These are phyloP conservation scores for Cordylochernes scorpioides DNA, from an alignment of 2,888 invertebrate species.

Conservation along the genomic window DNA sequence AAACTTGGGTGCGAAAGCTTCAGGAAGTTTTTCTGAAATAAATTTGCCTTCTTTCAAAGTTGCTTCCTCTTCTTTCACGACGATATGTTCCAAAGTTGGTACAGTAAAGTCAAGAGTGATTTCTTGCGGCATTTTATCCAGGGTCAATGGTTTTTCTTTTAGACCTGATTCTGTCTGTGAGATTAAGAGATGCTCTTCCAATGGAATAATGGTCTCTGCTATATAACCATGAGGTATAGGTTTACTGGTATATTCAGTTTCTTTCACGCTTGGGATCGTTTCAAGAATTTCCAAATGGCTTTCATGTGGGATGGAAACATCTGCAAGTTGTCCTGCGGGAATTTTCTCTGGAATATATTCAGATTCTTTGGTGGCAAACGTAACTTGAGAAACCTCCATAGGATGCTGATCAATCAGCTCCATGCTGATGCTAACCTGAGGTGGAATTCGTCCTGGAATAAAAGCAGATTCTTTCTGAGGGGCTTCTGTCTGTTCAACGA, in stretches of 20 bases:
- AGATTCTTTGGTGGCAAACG: too few relatives aligned
- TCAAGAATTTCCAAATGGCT: conserved; percentile 29
- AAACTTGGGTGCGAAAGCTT: conserved; percentile 5
- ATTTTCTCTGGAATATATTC: conserved; percentile 2
- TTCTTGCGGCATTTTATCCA: conserved; percentile 4
- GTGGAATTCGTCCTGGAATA: conserved; percentile 3
- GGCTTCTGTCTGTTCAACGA: conserved; percentile 2
- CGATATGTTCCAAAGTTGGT: conserved; percentile 9
- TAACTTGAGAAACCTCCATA: too few relatives aligned
- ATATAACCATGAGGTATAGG: too few relatives aligned
- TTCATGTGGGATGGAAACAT: conserved; percentile 1
- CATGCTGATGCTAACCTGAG: conserved; percentile 5
- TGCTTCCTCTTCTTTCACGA: too few relatives aligned
- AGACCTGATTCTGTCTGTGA: conserved; percentile 51
- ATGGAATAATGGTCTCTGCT: conserved; percentile 4
- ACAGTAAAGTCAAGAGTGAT: conserved; percentile 7
- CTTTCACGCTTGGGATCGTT: conserved; percentile 6
- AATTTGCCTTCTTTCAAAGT: conserved; percentile 11
- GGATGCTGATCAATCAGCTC: too few relatives aligned
- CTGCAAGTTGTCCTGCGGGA: not conserved
- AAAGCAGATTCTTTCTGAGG: conserved; percentile 4
- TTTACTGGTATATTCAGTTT: conserved; percentile 5
- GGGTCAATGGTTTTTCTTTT: conserved; percentile 32
- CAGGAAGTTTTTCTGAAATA: conserved; percentile 4
- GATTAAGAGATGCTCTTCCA: conserved; percentile 9